These are phyloP conservation scores for Dermatemys mawii DNA, from an alignment of 2,113 vertebrate genomes.

Conservation along the genomic window DNA sequence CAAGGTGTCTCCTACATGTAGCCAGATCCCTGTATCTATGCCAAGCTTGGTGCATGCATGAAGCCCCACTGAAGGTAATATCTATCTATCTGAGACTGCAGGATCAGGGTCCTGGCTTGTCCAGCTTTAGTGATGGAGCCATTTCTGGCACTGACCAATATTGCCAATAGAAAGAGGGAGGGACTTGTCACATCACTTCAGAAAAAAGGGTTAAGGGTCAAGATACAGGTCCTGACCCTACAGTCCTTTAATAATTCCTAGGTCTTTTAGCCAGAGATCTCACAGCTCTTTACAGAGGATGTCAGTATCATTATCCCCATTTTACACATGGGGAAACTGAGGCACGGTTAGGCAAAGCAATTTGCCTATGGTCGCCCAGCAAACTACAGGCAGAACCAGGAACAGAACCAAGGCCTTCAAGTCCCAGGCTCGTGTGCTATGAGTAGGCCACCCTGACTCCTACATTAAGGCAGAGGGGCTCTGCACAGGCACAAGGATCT, in stretches of 20 bases:
- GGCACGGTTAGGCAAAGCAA: not conserved
- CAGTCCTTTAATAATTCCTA: not conserved
- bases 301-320: not conserved
- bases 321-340: not conserved
- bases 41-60: not conserved
- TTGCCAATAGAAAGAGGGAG: not conserved
- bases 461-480: not conserved
- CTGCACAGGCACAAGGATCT: not conserved
- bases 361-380: not conserved
- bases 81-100: not conserved
- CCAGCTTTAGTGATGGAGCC: not conserved
- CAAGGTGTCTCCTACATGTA: not conserved
- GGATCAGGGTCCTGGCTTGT: not conserved
- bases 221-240: not conserved
- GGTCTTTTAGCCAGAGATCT: not conserved
- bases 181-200: not conserved
- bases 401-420: not conserved
- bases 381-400: not conserved
- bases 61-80: no score
- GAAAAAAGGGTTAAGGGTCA: not conserved
- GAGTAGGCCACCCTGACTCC: not conserved
- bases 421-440: not conserved
- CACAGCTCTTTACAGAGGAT: not conserved
- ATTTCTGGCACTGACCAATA: not conserved
- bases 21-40: not conserved